These are phyloP conservation scores for Leptinotarsa lineolata DNA, from an alignment of 1,140 invertebrate genomes.

Conservation along the genomic window DNA sequence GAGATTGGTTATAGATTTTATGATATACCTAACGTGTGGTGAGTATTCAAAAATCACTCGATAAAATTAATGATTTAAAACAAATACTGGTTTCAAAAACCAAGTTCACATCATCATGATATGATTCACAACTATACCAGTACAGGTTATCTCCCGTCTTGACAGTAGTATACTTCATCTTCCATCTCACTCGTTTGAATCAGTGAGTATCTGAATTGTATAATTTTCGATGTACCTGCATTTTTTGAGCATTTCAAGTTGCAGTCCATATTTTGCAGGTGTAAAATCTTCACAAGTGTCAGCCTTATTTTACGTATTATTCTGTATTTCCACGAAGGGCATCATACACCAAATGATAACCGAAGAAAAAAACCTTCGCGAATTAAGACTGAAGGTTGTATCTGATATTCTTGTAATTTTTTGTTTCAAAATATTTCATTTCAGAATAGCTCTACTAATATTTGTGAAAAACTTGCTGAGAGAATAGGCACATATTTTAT, in stretches of 20 bases:
- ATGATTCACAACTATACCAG: no score
- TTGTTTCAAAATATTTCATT: background rate
- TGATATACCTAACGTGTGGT: conserved; percentile 25
- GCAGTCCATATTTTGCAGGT: background rate
- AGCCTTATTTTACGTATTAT: conserved; percentile 25
- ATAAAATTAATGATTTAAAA: background rate
- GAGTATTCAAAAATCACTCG: background rate
- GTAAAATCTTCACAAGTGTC: conserved; percentile 16
- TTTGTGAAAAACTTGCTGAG: conserved; percentile 26
- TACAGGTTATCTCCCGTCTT: no score
- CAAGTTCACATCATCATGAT: no score
- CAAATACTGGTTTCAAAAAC: no score
- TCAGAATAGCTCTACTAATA: conserved; percentile 7
- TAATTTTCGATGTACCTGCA: no score
- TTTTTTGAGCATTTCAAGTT: no score
- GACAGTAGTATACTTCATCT: no score
- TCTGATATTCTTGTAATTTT: background rate
- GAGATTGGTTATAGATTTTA: conserved; percentile 5
- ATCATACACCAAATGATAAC: conserved; percentile 21
- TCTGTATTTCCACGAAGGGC: conserved; percentile 31
- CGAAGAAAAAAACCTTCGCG: background rate
- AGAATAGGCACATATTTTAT: background rate
- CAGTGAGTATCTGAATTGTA: no score
- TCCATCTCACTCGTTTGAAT: no score
- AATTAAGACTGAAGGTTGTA: conserved; percentile 14